Percentiles rank a stretch among this genome's conserved stretches.
Evolutionary conservation across 1,140 invertebrate species (phyloP).

Genomic region (Hycleus phaleratus): DNA sequence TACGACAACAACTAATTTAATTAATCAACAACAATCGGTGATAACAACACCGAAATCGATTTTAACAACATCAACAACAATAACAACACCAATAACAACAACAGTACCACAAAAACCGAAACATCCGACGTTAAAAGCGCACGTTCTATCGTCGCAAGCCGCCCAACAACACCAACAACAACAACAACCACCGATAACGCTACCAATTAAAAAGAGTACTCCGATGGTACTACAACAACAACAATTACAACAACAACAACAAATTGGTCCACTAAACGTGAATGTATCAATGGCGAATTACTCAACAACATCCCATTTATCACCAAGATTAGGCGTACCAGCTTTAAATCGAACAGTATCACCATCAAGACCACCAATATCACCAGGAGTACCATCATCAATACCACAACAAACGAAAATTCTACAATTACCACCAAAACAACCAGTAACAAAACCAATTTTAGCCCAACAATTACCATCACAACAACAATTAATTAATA

Average conservation of each 20-base stretch:
- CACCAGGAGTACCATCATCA: slow-evolving; percentile 24
- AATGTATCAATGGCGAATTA: slow-evolving; percentile 24
- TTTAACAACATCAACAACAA: slow-evolving; percentile 9
- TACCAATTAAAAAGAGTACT: slow-evolving; percentile 1
- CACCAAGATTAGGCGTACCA: slow-evolving; percentile 23
- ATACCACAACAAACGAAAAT: slow-evolving; percentile 26
- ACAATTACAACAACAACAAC: slow-evolving; percentile 13
- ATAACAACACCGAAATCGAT: slow-evolving; percentile 17
- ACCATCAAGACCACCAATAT: slow-evolving; percentile 32
- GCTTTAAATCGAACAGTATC: slow-evolving; percentile 27
- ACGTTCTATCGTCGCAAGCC: slow-evolving; percentile 42
- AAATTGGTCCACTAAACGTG: slow-evolving; percentile 27
- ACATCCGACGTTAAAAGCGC: slow-evolving; percentile 46
- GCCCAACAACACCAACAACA: slow-evolving; percentile 26
- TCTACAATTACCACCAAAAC: slow-evolving; percentile 23
- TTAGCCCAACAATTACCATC: slow-evolving; percentile 15
- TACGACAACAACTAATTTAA: background rate
- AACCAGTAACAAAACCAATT: slow-evolving; percentile 11
- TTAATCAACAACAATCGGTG: slow-evolving; percentile 15
- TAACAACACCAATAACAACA: slow-evolving; percentile 31
- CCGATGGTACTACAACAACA: slow-evolving; percentile 5
- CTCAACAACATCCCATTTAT: slow-evolving; percentile 22
- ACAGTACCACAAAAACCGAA: slow-evolving; percentile 18
- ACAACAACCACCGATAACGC: slow-evolving; percentile 13
- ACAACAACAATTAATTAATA: slow-evolving; percentile 24